Conservation (phyloP, 2,888 invertebrate genomes). For the Oscheius sp. region DNA sequence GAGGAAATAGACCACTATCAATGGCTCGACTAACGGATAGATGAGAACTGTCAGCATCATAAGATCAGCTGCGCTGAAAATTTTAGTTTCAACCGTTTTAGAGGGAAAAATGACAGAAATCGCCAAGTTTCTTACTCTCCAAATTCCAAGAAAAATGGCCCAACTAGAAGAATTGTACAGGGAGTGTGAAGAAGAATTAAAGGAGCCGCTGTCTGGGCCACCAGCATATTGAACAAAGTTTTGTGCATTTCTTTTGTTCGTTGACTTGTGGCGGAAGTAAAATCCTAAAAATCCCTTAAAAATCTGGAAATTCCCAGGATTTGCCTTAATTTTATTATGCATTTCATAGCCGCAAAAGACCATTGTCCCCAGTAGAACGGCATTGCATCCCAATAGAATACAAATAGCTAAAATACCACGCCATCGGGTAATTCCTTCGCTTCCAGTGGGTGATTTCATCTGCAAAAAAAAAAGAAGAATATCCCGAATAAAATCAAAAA, state of each 20-base stretch:
- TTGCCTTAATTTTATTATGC: slow-evolving; percentile 7
- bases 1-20: slow-evolving; percentile 12
- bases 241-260: slow-evolving; percentile 8
- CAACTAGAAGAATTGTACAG: slow-evolving; percentile 15
- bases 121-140: not conserved
- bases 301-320: too few species aligned
- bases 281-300: not conserved
- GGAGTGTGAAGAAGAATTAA: slow-evolving; percentile 25
- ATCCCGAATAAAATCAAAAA: not conserved
- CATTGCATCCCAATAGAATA: not conserved
- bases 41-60: slow-evolving; percentile 11
- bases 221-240: slow-evolving; percentile 4
- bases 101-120: not conserved
- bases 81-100: not conserved
- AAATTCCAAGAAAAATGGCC: slow-evolving; percentile 8
- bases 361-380: not conserved
- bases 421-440: slow-evolving; percentile 16
- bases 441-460: not conserved
- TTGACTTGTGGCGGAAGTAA: not conserved
- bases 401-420: not conserved
- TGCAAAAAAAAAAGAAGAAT: not conserved
- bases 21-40: slow-evolving; percentile 13
- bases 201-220: not conserved
- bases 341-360: not conserved
- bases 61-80: slow-evolving; percentile 10